Evolutionary conservation across 2,888 invertebrate species (phyloP).

Genomic region (Rhodophaea formosa): DNA sequence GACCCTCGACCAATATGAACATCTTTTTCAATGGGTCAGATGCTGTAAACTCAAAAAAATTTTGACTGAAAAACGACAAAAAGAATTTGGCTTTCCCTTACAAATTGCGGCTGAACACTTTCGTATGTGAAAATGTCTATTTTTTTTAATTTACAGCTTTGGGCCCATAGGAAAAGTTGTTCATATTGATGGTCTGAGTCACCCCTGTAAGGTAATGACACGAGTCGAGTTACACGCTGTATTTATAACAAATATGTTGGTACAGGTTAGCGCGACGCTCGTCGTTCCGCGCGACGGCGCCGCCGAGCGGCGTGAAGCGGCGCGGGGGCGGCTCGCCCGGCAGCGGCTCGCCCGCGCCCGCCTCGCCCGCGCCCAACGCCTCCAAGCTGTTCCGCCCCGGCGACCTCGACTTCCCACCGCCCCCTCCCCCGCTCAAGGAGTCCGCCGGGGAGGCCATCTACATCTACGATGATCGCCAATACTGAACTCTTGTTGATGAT

Average conservation of each 20-base stretch:
- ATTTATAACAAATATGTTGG: not conserved
- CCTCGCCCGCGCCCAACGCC: slow-evolving; percentile 74
- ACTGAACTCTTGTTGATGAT: slow-evolving; percentile 50
- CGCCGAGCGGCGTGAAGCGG: slow-evolving; percentile 68
- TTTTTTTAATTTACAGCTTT: too few species aligned
- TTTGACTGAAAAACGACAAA: too few species aligned
- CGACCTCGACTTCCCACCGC: slow-evolving; percentile 69
- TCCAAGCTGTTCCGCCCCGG: slow-evolving; percentile 75
- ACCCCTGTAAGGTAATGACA: too few species aligned
- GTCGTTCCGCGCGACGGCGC: slow-evolving; percentile 80
- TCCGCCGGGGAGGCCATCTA: slow-evolving; percentile 85
- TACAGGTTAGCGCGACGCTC: slow-evolving; percentile 84
- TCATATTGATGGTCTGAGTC: too few species aligned
- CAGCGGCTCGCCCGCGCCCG: slow-evolving; percentile 66
- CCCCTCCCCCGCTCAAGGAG: slow-evolving; percentile 79
- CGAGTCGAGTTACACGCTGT: too few species aligned
- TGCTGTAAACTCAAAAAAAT: too few species aligned
- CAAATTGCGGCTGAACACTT: too few species aligned
- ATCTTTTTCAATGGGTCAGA: too few species aligned
- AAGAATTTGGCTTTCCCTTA: too few species aligned
- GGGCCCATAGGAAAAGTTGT: too few species aligned
- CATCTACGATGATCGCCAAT: slow-evolving; percentile 75
- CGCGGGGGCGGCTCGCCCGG: slow-evolving; percentile 71
- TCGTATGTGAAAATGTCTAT: too few species aligned
- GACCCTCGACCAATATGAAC: too few species aligned